Base-by-base conservation (phyloP, 2,113 vertebrate genomes). In the Elaphurus davidianus region DNA sequence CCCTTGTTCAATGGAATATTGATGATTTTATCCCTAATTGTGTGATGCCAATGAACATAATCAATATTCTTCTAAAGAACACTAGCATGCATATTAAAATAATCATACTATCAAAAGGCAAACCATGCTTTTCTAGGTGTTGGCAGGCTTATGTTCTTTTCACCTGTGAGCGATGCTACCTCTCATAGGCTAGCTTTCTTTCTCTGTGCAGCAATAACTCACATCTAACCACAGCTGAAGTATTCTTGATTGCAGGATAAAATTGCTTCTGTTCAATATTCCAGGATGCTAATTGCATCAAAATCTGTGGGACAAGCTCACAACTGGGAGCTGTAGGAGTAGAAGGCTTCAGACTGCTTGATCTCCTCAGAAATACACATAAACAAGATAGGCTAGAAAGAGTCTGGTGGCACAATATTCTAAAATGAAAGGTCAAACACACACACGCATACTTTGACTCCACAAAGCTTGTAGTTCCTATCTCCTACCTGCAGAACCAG, bases 31-130 rank as follows among this genome's bases (percentile, higher is more conserved):
- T 36, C 50, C 47, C 27, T 71, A 40, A 40, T 96, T 79, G 57
- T 98, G 47, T 84, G 57, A 59, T 98, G 98, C 96, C 83, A 97
- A 98, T 97, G 45, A 62, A 97, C 86, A 54, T 36, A 94, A 96
- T 97, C 92, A 55, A 98, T 97, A 93, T 30, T 81, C 25, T 98
- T 97, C 97, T 93, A 98, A 98, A 93, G 52, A 62, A 50, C 6
- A 54, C 23, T 17, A 97, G 81, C 28, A 43, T 88, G 8, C 21
- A 93, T 93, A 36, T 94, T 94, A 97, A 98, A 98, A 95, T 67
- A 27, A 81, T 78, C 91, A 87, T 33, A 84, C 43, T 55, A 60
- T 74, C 21, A 87, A 94, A 97, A 59, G 30, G 93, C 25, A 30
- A 97, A 71, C 21, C 59, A 36, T 33, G 62, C 1, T 92, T 45